phyloP scores from a whole-genome alignment of 2,113 vertebrate genomes.

The Puffinus mauretanicus region DNA sequence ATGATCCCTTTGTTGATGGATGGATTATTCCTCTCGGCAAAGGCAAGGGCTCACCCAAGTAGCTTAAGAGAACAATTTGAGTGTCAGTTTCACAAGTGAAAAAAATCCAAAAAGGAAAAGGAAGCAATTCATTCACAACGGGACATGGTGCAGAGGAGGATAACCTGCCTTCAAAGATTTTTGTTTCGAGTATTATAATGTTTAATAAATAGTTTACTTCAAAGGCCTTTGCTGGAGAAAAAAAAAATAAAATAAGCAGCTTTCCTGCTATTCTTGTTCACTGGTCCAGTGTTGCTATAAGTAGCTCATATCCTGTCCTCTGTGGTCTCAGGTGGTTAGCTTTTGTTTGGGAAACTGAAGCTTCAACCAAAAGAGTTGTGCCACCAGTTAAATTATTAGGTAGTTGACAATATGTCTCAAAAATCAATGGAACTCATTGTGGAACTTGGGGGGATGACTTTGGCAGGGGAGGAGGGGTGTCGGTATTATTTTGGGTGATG shows the following conservation, averaged over 20 bases:
- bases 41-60: background rate
- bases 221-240: slow-evolving; percentile 81
- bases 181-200: slow-evolving; percentile 84
- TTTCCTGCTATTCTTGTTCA: slow-evolving; percentile 99
- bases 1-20: background rate
- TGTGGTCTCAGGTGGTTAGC: slow-evolving; percentile 93
- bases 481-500: slow-evolving; percentile 52
- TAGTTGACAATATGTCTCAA: slow-evolving; percentile 59
- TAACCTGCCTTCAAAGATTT: slow-evolving; percentile 97
- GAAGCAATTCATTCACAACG: slow-evolving; percentile 95
- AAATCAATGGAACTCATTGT: slow-evolving; percentile 57
- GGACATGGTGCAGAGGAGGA: slow-evolving; percentile 87
- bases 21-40: slow-evolving; percentile 5
- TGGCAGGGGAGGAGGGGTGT: slow-evolving; percentile 19
- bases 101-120: slow-evolving; percentile 88
- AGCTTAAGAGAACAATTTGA: slow-evolving; percentile 62
- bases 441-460: slow-evolving; percentile 40
- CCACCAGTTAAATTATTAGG: slow-evolving; percentile 82
- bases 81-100: slow-evolving; percentile 87
- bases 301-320: slow-evolving; percentile 96
- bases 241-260: slow-evolving; percentile 79
- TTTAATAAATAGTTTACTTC: slow-evolving; percentile 95
- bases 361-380: slow-evolving; percentile 74
- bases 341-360: slow-evolving; percentile 89
- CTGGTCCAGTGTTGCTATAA: slow-evolving; percentile 88